Base-by-base conservation (phyloP, 2,888 invertebrate genomes). In the Molorchus minor region DNA sequence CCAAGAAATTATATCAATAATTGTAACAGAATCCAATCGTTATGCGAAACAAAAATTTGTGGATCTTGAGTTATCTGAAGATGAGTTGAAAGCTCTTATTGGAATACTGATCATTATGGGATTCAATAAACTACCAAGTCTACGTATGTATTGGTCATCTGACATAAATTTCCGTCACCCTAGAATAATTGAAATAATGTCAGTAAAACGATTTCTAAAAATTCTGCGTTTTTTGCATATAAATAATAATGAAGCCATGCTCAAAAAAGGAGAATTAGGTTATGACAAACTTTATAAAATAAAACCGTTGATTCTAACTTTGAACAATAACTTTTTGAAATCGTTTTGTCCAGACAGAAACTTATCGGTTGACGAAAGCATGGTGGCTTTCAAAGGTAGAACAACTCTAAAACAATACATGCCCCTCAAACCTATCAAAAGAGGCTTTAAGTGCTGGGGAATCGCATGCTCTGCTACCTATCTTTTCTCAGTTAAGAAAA, bases 211-310 rank as follows among this genome's bases (percentile, higher is more conserved):
- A 45, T 25, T 45, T 16, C 45, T 63, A 41, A 56, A 56, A 55
- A 67, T 70, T 57, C 29, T 67, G 17, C 51, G 61, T 21, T 55
- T 45, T 29, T 16, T 71, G 16, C 66, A 65, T 45, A 29, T 70
- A 5, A 58, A 63, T 54, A 57, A 65, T 30, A 65, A 68, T 41
- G n/a, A 38, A 8, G 19, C 40, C 17, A 61, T 58, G 58, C 56
- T 59, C 2, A 53, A 59, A 47, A 45, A 53, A 57, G 54, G 58
- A 12, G 33, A 25, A 38, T 21, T 7, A 40, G 25, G 56, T 44
- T 69, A 45, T 60, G 68, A 69, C 53, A 66, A 67, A 45, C 52
- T 69, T 3, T 65, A 68, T 55, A 71, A 69, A 60, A 35, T 71
- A 13, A 44, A 64, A 15, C 67, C 64, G 7, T 38, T 66, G 8